phyloP scores from a whole-genome alignment of 2,113 vertebrate species.

The Bufo gargarizans region DNA sequence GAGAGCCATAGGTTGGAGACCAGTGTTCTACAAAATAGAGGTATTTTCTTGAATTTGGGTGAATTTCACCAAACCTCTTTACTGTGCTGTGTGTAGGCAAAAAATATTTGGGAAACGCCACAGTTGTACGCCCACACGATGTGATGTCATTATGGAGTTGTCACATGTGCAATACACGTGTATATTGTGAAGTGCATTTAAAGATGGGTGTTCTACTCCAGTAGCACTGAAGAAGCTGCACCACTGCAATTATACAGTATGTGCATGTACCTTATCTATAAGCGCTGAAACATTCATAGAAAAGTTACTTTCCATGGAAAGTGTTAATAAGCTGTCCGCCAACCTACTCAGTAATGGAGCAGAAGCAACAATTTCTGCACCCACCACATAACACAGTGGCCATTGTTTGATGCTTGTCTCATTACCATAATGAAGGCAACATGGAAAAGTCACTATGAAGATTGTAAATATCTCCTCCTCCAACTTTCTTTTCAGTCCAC shows the following conservation, averaged over 20 bases:
- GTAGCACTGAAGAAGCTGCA: too few species aligned
- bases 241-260: neutral
- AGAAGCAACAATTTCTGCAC: neutral
- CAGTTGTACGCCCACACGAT: too few species aligned
- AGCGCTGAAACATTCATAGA: neutral
- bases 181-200: too few species aligned
- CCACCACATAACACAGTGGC: conserved; percentile 1
- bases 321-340: neutral
- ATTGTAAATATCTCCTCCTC: neutral
- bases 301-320: neutral
- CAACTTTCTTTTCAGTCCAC: neutral
- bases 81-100: too few species aligned
- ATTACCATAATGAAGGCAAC: conserved; percentile 17
- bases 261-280: neutral
- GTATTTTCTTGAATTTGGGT: too few species aligned
- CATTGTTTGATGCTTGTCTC: neutral
- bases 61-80: too few species aligned
- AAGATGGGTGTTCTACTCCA: too few species aligned
- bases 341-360: neutral
- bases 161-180: too few species aligned
- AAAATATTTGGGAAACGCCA: too few species aligned
- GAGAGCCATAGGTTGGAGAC: too few species aligned
- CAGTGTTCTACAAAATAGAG: too few species aligned
- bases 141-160: too few species aligned
- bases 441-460: neutral